Evolutionary conservation across 2,113 vertebrate genomes (phyloP), one percentile per base, ranked within the genome.

Genomic region (Datnioides undecimradiatus): DNA sequence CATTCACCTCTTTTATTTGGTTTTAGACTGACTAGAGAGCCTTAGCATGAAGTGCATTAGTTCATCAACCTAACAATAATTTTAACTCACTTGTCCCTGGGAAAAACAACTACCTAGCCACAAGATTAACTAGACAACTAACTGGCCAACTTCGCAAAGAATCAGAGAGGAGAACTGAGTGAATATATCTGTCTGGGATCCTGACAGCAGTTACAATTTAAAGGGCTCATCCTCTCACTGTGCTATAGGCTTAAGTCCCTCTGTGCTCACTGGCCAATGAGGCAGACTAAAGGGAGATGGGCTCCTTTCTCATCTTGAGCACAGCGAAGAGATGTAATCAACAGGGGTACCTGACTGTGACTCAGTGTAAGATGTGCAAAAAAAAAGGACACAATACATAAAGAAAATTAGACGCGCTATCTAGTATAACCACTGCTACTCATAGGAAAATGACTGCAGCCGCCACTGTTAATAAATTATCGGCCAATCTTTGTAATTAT

Each of bases 261-360:
- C 46, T 64, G 65, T 76, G 58, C 79, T 84, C 73, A 34, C 69
- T 74, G 73, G 41, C 70, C 73, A 76, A 77, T 77, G 77, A 91
- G 78, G 77, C 57, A 77, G 52, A 54, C 45, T 52, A 46, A 76
- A 64, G 54, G 34, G 43, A 81, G 63, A 87, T 63, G 69, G 63
- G 67, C 73, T 75, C 31, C 71, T 80, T 41, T 65, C 71, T 69
- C 70, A 73, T 78, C 29, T 63, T 64, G 19, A 76, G 49, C 73
- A 25, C 29, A 66, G 54, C 62, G 52, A 64, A 34, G 67, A 73
- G 80, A 80, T 73, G 76, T 38, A 87, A 91, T 91, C 72, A 84
- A 65, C 51, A 55, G 36, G 46, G n/a, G 21, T 69, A 66, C 65
- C 73, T 76, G 80, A 83, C 83, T 68, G 87, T 76, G 66, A 84